Conservation (phyloP, 2,888 invertebrate genomes). For the Drosophila monieri region DNA sequence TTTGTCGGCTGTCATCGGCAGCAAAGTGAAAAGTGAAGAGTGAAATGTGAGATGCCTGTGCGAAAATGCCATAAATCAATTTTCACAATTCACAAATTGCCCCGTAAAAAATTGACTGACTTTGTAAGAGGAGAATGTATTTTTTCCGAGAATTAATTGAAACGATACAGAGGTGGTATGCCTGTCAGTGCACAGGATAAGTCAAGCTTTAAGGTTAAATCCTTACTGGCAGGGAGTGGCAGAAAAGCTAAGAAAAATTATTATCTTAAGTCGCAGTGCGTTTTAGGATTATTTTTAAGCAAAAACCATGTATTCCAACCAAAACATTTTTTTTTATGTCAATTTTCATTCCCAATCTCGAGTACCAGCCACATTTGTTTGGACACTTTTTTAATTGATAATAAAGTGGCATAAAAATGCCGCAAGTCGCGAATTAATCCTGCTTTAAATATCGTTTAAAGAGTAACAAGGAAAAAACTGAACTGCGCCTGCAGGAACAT, state of each 20-base stretch:
- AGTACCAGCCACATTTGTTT: background rate
- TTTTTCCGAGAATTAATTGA: constrained; percentile 35
- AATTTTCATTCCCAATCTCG: background rate
- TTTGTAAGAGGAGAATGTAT: constrained; percentile 18
- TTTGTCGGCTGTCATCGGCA: constrained; percentile 48
- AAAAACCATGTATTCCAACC: too few species aligned
- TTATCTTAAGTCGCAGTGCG: too few species aligned
- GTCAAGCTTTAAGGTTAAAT: constrained; percentile 4
- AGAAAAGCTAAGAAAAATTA: constrained; percentile 3
- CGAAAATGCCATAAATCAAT: constrained; percentile 57
- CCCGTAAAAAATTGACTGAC: constrained; percentile 27
- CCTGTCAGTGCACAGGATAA: background rate
- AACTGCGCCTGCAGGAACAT: constrained; percentile 28
- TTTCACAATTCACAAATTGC: constrained; percentile 46
- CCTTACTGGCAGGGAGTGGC: background rate
- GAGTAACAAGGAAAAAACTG: constrained; percentile 4
- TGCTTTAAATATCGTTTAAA: constrained; percentile 44
- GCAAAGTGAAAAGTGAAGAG: constrained; percentile 46
- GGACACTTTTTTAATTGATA: constrained; percentile 45
- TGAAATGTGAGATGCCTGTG: constrained; percentile 43
- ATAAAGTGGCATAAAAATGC: constrained; percentile 48
- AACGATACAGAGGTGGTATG: background rate
- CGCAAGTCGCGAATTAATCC: constrained; percentile 51
- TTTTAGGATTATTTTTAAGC: too few species aligned
- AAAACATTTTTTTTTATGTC: too few species aligned